phyloP scores from a whole-genome alignment of 1,140 invertebrate species.

The Eupristina koningsbergeri region DNA sequence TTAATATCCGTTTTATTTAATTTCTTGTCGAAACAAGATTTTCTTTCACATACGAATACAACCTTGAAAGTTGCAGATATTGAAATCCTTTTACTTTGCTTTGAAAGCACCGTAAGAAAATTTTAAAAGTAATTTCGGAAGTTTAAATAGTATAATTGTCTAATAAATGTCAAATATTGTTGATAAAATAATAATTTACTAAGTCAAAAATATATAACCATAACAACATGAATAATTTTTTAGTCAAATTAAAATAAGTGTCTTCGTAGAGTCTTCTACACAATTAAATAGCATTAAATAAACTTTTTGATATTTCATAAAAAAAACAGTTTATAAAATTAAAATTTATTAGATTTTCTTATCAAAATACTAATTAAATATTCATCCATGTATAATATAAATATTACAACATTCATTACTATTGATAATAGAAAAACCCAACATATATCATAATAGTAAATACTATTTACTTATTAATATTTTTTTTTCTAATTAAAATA shows the following conservation, averaged over 20 bases:
- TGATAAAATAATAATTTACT: background rate
- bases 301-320: no score
- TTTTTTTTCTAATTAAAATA: background rate
- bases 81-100: background rate
- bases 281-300: no score
- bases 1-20: conserved; percentile 14
- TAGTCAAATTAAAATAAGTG: no score
- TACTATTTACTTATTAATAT: background rate
- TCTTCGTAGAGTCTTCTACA: background rate
- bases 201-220: background rate
- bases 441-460: background rate
- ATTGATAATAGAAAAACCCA: background rate
- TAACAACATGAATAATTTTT: background rate
- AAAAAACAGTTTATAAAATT: no score
- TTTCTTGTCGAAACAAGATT: background rate
- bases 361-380: background rate
- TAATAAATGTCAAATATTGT: background rate
- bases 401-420: background rate
- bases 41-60: background rate
- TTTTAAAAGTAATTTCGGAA: background rate
- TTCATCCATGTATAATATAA: background rate
- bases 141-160: background rate
- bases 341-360: no score
- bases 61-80: background rate
- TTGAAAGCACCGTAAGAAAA: background rate